These are phyloP conservation scores for Carassius auratus DNA, from an alignment of 2,113 vertebrate species.

Conservation along the genomic window DNA sequence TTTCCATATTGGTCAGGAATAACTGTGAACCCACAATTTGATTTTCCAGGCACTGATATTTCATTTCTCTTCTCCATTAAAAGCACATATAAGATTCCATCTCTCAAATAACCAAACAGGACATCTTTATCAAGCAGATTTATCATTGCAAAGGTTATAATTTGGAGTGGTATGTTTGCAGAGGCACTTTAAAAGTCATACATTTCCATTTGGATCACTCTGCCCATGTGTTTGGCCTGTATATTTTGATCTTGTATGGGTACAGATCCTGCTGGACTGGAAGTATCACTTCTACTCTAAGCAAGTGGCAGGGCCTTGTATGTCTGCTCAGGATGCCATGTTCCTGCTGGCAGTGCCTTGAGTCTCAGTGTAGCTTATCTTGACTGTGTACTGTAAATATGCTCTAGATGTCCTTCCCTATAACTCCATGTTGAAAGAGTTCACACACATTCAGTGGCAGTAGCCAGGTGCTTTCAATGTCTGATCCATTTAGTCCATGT, in stretches of 20 bases:
- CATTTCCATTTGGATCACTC: constrained; percentile 16
- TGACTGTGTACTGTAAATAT: constrained; percentile 48
- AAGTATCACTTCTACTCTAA: constrained; percentile 22
- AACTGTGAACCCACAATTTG: neutral
- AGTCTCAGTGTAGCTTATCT: constrained; percentile 63
- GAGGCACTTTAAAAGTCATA: constrained; percentile 12
- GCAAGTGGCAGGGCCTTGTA: neutral
- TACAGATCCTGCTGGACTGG: constrained; percentile 19
- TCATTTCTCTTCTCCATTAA: neutral
- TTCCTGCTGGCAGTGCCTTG: constrained; percentile 78
- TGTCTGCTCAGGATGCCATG: constrained; percentile 47
- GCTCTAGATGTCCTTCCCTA: constrained; percentile 42
- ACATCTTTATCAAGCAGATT: neutral
- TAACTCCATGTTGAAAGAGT: constrained; percentile 29
- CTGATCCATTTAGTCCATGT: neutral
- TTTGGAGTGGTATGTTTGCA: neutral
- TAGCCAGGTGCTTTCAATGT: constrained; percentile 39
- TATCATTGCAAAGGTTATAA: neutral
- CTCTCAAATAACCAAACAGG: neutral
- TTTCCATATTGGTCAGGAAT: neutral
- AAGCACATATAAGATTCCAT: neutral
- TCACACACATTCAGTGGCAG: constrained; percentile 13
- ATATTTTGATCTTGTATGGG: constrained; percentile 5
- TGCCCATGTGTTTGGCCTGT: constrained; percentile 23
- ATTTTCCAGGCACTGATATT: neutral